phyloP scores from a whole-genome alignment of 2,797 vertebrate species.

The Paratrypauchen microcephalus region DNA sequence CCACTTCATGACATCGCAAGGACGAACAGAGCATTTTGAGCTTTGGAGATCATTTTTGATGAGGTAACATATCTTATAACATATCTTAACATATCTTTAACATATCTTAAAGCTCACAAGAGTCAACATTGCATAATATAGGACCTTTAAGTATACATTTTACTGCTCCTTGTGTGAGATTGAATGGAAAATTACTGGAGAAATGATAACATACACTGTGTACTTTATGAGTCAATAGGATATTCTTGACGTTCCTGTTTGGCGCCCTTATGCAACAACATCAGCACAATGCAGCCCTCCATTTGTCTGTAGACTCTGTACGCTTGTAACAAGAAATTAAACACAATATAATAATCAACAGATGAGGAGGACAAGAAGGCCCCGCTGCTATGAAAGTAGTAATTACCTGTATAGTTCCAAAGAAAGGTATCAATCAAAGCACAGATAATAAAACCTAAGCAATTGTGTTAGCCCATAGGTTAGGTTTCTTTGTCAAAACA shows the following conservation, averaged over 20 bases:
- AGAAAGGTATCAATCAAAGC: background rate
- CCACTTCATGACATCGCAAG: no score
- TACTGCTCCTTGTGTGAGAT: background rate
- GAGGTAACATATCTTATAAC: no score
- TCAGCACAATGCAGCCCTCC: background rate
- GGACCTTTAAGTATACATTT: no score
- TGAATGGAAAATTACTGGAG: background rate
- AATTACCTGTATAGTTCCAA: background rate
- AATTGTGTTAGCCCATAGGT: background rate
- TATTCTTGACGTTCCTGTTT: background rate
- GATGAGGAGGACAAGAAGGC: background rate
- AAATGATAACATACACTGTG: background rate
- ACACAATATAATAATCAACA: background rate
- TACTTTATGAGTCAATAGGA: background rate
- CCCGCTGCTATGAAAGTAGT: background rate
- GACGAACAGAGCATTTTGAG: no score
- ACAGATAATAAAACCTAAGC: background rate
- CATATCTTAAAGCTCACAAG: no score
- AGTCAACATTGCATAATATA: no score
- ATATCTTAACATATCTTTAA: no score
- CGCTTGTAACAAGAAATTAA: background rate
- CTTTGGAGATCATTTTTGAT: no score
- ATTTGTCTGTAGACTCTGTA: background rate
- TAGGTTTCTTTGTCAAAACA: background rate
- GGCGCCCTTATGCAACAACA: background rate